Percentiles rank a stretch among this genome's conserved stretches.
Conservation (phyloP, 2,797 vertebrate species). For the Strix occidentalis region DNA sequence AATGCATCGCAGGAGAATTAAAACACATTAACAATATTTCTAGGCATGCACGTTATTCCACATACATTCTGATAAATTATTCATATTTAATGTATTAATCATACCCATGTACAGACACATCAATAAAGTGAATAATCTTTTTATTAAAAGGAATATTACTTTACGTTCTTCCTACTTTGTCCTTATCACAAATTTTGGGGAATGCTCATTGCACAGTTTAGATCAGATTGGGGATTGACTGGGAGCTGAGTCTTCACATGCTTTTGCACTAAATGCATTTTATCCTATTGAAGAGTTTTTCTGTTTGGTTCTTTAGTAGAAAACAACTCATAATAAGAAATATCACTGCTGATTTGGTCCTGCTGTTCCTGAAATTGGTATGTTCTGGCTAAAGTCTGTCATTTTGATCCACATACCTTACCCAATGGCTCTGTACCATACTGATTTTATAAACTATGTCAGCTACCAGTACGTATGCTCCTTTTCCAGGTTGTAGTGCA, state of each 20-base stretch:
- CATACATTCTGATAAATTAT: background rate
- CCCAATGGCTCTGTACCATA: background rate
- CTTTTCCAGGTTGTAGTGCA: background rate
- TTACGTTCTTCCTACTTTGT: background rate
- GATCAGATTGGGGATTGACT: background rate
- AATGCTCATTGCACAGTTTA: background rate
- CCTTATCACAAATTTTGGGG: background rate
- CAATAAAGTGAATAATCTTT: background rate
- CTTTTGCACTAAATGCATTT: background rate
- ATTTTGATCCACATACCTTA: background rate
- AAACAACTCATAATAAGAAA: background rate
- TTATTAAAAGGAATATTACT: background rate
- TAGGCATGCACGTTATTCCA: background rate
- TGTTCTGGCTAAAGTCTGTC: background rate
- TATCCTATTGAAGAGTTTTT: background rate
- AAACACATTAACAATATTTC: background rate
- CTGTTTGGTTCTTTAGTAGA: background rate
- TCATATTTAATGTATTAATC: background rate
- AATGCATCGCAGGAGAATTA: background rate
- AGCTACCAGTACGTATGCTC: background rate
- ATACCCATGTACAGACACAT: accelerated
- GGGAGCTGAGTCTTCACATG: accelerated
- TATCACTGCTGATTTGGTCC: background rate
- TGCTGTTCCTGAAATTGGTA: accelerated
- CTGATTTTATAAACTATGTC: accelerated